Percentiles rank a stretch among this genome's conserved stretches.
phyloP scores from a whole-genome alignment of 92 coral and sea anemone genomes.

The Montipora capitata region DNA sequence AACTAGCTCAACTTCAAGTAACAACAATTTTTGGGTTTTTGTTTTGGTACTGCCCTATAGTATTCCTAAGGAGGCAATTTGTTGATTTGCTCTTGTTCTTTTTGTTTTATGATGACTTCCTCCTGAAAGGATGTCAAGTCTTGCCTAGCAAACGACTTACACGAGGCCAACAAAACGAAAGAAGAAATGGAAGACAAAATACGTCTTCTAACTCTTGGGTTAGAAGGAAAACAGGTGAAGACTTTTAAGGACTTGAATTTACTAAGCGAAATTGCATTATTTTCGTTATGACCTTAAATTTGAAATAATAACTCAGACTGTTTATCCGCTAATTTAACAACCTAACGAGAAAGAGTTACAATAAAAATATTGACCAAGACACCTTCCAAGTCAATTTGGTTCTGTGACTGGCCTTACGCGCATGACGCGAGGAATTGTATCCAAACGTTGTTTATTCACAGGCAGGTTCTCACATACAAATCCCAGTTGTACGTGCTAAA shows the following conservation, averaged over 20 bases:
- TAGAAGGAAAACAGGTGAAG: slow-evolving; percentile 72
- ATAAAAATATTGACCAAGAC: too few species aligned
- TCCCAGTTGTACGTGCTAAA: too few species aligned
- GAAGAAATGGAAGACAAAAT: slow-evolving; percentile 65
- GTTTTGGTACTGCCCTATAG: too few species aligned
- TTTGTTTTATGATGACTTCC: background rate
- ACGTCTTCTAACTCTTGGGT: slow-evolving; percentile 28
- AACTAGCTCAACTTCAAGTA: slow-evolving; percentile 29
- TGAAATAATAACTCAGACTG: too few species aligned
- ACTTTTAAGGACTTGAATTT: background rate
- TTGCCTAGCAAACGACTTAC: slow-evolving; percentile 48
- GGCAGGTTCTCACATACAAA: too few species aligned
- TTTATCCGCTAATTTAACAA: too few species aligned
- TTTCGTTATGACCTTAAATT: too few species aligned
- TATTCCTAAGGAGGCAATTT: background rate
- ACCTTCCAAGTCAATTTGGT: too few species aligned
- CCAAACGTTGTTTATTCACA: too few species aligned
- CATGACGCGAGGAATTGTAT: too few species aligned
- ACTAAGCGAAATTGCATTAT: background rate
- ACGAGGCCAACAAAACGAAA: slow-evolving; percentile 53
- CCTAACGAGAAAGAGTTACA: too few species aligned
- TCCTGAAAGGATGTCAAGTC: slow-evolving; percentile 56
- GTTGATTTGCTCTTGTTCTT: background rate
- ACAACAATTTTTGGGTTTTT: background rate
- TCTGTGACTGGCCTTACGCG: too few species aligned